Evolutionary conservation across 2,888 invertebrate genomes (phyloP).

Genomic region (Epinotia brunnichana): DNA sequence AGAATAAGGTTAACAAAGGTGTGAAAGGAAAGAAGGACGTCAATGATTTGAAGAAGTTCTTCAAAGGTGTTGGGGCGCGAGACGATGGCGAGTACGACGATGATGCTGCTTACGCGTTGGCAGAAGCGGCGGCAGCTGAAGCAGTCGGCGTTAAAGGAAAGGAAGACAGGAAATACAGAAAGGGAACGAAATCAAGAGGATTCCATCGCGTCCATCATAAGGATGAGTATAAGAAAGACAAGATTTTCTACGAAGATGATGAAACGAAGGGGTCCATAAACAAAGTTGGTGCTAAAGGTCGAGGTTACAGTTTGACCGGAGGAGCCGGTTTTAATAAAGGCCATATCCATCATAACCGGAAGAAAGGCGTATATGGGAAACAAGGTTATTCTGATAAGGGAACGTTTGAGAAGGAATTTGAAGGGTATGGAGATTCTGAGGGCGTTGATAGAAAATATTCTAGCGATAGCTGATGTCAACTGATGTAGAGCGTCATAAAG

Average conservation of each 20-base stretch:
- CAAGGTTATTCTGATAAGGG: conserved; percentile 80
- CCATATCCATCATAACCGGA: conserved; percentile 69
- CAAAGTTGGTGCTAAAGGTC: conserved; percentile 78
- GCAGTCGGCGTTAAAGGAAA: conserved; percentile 72
- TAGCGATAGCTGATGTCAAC: conserved; percentile 51
- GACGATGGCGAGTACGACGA: conserved; percentile 68
- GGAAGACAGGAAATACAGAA: conserved; percentile 78
- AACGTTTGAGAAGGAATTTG: conserved; percentile 76
- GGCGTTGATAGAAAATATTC: conserved; percentile 70
- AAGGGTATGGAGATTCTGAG: conserved; percentile 75
- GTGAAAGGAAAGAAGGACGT: conserved; percentile 61
- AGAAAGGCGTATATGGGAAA: conserved; percentile 75
- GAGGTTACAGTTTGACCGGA: conserved; percentile 70
- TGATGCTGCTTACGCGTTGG: conserved; percentile 70
- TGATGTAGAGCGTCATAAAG: conserved; percentile 46
- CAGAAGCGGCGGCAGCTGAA: conserved; percentile 68
- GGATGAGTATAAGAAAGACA: conserved; percentile 85
- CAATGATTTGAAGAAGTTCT: conserved; percentile 67
- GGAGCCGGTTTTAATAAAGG: conserved; percentile 74
- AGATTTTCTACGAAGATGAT: conserved; percentile 83
- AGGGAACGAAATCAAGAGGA: conserved; percentile 83
- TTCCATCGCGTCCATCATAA: conserved; percentile 84
- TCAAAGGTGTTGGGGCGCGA: conserved; percentile 60
- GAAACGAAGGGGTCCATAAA: conserved; percentile 79
- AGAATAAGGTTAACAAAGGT: conserved; percentile 61